Evolutionary conservation across 1,140 invertebrate genomes (phyloP).

Genomic region (Drusus annulatus): DNA sequence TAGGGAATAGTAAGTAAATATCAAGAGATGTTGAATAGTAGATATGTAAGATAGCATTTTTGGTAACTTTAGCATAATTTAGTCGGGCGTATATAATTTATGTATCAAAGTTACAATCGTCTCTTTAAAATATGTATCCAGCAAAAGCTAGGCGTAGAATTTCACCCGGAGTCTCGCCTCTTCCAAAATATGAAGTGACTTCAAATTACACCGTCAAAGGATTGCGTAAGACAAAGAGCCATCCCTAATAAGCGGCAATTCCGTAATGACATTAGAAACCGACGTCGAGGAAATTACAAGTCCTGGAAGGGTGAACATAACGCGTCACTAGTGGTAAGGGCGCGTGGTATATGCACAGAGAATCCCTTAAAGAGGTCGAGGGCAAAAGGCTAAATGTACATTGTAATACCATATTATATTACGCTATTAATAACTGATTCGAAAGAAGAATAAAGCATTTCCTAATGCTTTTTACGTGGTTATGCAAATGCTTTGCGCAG

Average conservation of each 20-base stretch:
- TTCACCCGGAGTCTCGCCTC: constrained; percentile 15
- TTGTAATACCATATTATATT: constrained; percentile 41
- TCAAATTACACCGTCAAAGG: constrained; percentile 52
- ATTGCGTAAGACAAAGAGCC: constrained; percentile 52
- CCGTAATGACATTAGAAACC: constrained; percentile 52
- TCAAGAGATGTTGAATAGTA: too few species aligned
- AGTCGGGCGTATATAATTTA: too few species aligned
- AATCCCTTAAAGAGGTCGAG: too few species aligned
- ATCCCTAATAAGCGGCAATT: constrained; percentile 51
- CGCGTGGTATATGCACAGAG: too few species aligned
- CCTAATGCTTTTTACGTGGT: constrained; percentile 4
- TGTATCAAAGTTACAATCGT: neutral
- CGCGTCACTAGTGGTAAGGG: neutral
- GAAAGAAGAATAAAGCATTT: constrained; percentile 32
- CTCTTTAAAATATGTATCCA: neutral
- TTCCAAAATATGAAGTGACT: constrained; percentile 45
- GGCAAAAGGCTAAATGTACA: constrained; percentile 31
- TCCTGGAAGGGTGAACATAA: constrained; percentile 42
- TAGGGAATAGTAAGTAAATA: too few species aligned
- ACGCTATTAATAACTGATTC: constrained; percentile 37
- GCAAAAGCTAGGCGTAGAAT: constrained; percentile 25
- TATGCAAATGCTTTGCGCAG: constrained; percentile 26
- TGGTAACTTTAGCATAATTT: too few species aligned
- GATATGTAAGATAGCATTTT: too few species aligned
- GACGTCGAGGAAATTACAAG: constrained; percentile 50